Evolutionary conservation across 2,113 vertebrate genomes (phyloP), one percentile per base, ranked within the genome.

Genomic region (Nipponia nippon): DNA sequence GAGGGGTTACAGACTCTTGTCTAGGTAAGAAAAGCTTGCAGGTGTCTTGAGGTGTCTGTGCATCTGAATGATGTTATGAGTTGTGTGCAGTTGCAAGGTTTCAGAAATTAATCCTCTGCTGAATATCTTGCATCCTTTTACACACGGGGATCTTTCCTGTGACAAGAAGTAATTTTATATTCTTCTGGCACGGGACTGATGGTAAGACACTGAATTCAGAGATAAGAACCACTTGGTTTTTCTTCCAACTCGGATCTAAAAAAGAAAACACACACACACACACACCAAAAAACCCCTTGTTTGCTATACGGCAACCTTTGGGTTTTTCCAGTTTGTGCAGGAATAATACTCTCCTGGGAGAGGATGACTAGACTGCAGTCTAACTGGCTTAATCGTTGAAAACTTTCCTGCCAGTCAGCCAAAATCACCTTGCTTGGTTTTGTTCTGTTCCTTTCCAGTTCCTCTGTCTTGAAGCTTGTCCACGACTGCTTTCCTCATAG

Each of bases 1-100:
- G 22, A 13, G 38, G 30, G 7, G n/a, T 70, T 59, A 47, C 3
- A 5, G 62, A 22, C 12, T 30, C 19, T 46, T 46, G 14, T 6
- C 26, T 46, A 30, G 49, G 34, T 26, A 49, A 55, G 42, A 70
- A 67, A 62, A 73, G 3, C 7, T 69, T 53, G 12, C 11, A 20
- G 19, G 5, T 75, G 38, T 7, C 47, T 46, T 47, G 29, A 40
- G 16, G 36, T 30, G 27, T 71, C 10, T 27, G 53, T 13, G 30
- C 3, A 9, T 36, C 29, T 67, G 36, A 53, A 21, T 1, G 1
- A 1, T 2, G 10, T 36, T 44, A 2, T 23, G 7, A 67, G 47
- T 13, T 36, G 5, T 34, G 9, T 16, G 56, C 11, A 58, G 36
- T 16, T 40, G 34, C 7, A 10, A 19, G 30, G 36, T 10, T 80